Evolutionary conservation across 2,888 invertebrate species (phyloP), one percentile per base, ranked within the genome.

Genomic region (Brachyptera risi): DNA sequence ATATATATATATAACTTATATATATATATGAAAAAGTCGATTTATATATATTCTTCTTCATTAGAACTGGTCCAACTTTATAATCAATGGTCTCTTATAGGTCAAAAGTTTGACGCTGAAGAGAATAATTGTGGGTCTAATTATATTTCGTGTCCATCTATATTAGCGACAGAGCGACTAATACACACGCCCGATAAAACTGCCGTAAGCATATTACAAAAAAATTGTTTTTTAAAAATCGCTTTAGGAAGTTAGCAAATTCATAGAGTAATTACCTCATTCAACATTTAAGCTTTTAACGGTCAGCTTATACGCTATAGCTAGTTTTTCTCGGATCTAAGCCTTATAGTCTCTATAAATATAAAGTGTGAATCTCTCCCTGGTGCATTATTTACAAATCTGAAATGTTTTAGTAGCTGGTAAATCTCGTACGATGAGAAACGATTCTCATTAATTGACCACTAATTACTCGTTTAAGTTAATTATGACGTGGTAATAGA

Each of bases 381-480:
- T 17, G n/a, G 47, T n/a, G 35, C 17, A 54, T 54, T 54, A 54
- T 54, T 54, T 54, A 54, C 54, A 54, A 54, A 54, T 35, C 54
- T 54, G 38, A 54, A 54, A 31, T 35, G 54, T 54, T 54, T 54
- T 35, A 35, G 31, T 37, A 35, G 54, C 17, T 17, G 54, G 35
- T 3, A 54, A 54, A 54, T 54, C 54, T 54, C 21, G 37, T 31
- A 13, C 37, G 54, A 54, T 54, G 54, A 54, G 54, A 31, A 54
- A 54, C 54, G 54, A 37, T 54, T 37, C 54, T 37, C 54, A 37
- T 54, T 54, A 54, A 54, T 54, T 54, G 54, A 37, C 54, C 37
- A 37, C 54, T 54, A 54, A 54, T 54, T 54, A 54, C 54, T 54
- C 54, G 54, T 54, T 54, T 54, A 54, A 54, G 54, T 54, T 54